Conservation (phyloP, 2,888 invertebrate species). For the Eledona agricola region DNA sequence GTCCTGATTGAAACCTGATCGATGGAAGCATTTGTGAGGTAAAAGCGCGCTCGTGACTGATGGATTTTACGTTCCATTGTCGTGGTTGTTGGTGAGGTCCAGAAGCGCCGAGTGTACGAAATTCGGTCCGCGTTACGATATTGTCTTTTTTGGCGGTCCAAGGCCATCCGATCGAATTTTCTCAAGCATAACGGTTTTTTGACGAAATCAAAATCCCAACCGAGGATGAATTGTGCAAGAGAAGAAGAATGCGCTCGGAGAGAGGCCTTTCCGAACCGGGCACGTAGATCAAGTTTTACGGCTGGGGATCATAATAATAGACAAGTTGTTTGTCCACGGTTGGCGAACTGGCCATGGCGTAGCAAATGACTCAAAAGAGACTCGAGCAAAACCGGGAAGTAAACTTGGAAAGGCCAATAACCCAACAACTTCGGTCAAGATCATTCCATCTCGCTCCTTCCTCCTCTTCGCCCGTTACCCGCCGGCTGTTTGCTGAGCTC, state of each 20-base stretch:
- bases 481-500: slow-evolving; percentile 21
- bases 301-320: slow-evolving; percentile 47
- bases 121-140: background rate
- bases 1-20: too few relatives aligned
- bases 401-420: slow-evolving; percentile 55
- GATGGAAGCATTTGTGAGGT: too few relatives aligned
- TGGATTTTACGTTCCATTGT: too few relatives aligned
- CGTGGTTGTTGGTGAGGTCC: too few relatives aligned
- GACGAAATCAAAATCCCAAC: slow-evolving; percentile 24
- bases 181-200: slow-evolving; percentile 19
- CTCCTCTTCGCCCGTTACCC: slow-evolving; percentile 33
- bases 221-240: slow-evolving; percentile 11
- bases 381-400: slow-evolving; percentile 55
- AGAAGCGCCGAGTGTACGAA: background rate
- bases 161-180: slow-evolving; percentile 7
- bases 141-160: background rate
- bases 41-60: too few relatives aligned
- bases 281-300: slow-evolving; percentile 39
- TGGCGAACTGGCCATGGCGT: slow-evolving; percentile 53
- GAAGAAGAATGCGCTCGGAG: slow-evolving; percentile 19
- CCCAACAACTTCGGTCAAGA: slow-evolving; percentile 55
- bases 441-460: slow-evolving; percentile 42
- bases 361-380: slow-evolving; percentile 53
- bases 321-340: slow-evolving; percentile 53
- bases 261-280: slow-evolving; percentile 26